Evolutionary conservation across 1,140 invertebrate species (phyloP).

Genomic region (Metaphire vulgaris): DNA sequence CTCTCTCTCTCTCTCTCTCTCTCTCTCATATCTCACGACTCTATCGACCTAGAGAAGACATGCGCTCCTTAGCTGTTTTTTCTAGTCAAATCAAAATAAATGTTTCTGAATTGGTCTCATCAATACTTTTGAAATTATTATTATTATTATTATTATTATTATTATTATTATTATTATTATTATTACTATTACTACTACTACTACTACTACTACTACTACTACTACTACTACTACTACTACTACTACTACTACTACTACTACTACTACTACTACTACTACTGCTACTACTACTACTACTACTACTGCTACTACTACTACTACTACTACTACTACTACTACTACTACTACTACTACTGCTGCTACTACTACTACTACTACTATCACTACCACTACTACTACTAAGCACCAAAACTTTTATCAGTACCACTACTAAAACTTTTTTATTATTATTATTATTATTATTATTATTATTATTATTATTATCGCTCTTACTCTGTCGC

Average conservation of each 20-base stretch:
- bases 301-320: constrained; percentile 1
- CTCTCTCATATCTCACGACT: too few species aligned
- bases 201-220: not conserved
- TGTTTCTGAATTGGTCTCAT: too few species aligned
- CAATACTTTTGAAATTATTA: not conserved
- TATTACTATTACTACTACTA: not conserved
- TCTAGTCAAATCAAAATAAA: too few species aligned
- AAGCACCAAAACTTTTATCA: not conserved
- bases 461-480: not conserved
- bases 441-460: not conserved
- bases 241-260: not conserved
- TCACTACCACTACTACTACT: not conserved
- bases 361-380: constrained; percentile 3
- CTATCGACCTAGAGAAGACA: too few species aligned
- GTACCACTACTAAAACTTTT: not conserved
- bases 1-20: constrained; percentile 21
- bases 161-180: not conserved
- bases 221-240: constrained; percentile 1
- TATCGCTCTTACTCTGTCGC: not conserved
- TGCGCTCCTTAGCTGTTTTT: too few species aligned
- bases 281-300: constrained; percentile 1
- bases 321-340: constrained; percentile 2
- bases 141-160: not conserved
- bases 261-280: constrained; percentile 2
- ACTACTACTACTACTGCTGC: not conserved